Evolutionary conservation across 2,888 invertebrate species (phyloP).

Genomic region (Pteria penguin): DNA sequence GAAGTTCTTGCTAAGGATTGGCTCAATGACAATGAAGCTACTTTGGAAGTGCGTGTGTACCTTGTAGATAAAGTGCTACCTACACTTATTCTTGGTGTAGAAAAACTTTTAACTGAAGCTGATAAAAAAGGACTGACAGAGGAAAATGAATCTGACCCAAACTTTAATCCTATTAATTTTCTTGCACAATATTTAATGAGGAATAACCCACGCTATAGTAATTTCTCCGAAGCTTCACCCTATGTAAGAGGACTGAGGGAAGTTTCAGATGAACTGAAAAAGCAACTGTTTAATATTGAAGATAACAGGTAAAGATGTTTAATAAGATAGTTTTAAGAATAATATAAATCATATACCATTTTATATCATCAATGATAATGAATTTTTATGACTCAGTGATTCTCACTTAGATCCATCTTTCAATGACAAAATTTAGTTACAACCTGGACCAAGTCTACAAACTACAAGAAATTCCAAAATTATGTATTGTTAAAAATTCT

Average conservation of each 20-base stretch:
- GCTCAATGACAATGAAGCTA: constrained; percentile 74
- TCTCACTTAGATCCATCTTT: no score
- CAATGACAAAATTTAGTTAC: no score
- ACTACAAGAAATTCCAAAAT: no score
- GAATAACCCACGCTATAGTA: constrained; percentile 79
- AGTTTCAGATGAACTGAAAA: constrained; percentile 75
- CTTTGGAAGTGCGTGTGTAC: constrained; percentile 76
- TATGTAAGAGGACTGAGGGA: constrained; percentile 78
- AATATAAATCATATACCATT: no score
- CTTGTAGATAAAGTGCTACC: constrained; percentile 79
- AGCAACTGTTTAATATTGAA: constrained; percentile 77
- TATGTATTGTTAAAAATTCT: no score
- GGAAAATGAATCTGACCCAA: constrained; percentile 66
- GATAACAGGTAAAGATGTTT: constrained; percentile 76
- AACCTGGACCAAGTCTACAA: no score
- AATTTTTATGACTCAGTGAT: no score
- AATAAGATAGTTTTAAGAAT: no score
- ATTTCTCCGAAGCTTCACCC: constrained; percentile 79
- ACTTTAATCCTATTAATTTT: constrained; percentile 80
- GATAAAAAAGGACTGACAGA: constrained; percentile 74
- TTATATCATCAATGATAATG: no score
- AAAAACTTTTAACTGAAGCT: constrained; percentile 78
- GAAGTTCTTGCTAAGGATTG: constrained; percentile 78
- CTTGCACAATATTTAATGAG: constrained; percentile 80
- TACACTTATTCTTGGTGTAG: constrained; percentile 79